Conservation (phyloP, 1,140 invertebrate species). For the Pseudachorutes palmiensis region DNA sequence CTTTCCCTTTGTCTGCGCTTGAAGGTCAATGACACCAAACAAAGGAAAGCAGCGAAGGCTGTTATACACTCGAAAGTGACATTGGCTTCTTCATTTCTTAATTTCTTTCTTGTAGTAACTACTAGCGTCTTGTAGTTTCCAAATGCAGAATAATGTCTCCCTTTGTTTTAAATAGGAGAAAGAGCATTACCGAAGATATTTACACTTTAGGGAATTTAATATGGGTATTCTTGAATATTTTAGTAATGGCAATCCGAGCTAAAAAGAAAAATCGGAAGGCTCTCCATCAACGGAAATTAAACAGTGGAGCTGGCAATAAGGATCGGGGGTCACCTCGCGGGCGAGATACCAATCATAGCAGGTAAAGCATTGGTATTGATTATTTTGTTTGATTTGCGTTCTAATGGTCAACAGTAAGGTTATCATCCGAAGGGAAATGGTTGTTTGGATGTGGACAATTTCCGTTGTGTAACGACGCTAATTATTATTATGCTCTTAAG, state of each 20-base stretch:
- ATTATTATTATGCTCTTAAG: neutral
- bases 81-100: neutral
- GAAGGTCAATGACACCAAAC: neutral
- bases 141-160: too few relatives aligned
- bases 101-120: conserved; percentile 4
- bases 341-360: conserved; percentile 33
- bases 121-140: too few relatives aligned
- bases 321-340: conserved; percentile 30
- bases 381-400: neutral
- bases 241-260: conserved; percentile 38
- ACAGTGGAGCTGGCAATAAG: conserved; percentile 26
- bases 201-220: too few relatives aligned
- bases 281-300: conserved; percentile 29
- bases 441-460: neutral
- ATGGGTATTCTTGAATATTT: too few relatives aligned
- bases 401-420: neutral
- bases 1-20: neutral
- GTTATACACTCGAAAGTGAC: neutral
- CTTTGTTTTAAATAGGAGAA: too few relatives aligned
- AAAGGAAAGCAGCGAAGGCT: neutral
- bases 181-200: too few relatives aligned
- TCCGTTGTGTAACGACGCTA: neutral
- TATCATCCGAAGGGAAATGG: neutral
- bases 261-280: conserved; percentile 36
- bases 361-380: conserved; percentile 21